Percentiles rank a stretch among this genome's conserved stretches.
These are phyloP conservation scores for Heterodera filipjevi DNA, from an alignment of 2,888 invertebrate species.

Conservation along the genomic window DNA sequence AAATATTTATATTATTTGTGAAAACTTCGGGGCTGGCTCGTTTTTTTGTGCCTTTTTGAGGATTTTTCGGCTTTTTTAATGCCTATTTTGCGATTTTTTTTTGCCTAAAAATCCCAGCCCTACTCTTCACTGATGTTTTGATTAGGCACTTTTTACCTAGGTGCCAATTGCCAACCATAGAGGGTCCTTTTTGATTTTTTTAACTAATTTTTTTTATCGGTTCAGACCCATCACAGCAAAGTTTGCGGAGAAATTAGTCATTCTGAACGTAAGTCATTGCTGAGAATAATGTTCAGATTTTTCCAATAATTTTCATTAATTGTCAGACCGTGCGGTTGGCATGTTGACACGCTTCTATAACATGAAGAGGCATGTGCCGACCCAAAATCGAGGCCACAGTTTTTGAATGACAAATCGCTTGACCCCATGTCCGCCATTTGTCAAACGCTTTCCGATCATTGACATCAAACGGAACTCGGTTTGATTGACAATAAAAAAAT, in stretches of 20 bases:
- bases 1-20: no score
- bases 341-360: constrained; percentile 98
- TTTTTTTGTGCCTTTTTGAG: no score
- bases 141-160: no score
- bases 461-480: constrained; percentile 80
- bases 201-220: no score
- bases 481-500: constrained; percentile 47
- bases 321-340: constrained; percentile 69
- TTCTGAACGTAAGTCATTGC: constrained; percentile 98
- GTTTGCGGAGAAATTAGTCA: constrained; percentile 91
- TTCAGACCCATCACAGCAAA: constrained; percentile 52
- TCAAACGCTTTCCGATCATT: constrained; percentile 90
- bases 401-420: constrained; percentile 92
- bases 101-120: no score
- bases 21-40: no score
- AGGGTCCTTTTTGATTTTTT: no score
- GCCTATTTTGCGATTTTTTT: no score
- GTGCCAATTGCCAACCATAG: no score
- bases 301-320: neutral
- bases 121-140: no score
- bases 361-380: constrained; percentile 83
- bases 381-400: constrained; percentile 95
- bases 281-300: constrained; percentile 75
- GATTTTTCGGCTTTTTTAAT: no score
- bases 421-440: constrained; percentile 94